Evolutionary conservation across 2,113 vertebrate genomes (phyloP), one percentile per base, ranked within the genome.

Genomic region (Paedocypris sp.): DNA sequence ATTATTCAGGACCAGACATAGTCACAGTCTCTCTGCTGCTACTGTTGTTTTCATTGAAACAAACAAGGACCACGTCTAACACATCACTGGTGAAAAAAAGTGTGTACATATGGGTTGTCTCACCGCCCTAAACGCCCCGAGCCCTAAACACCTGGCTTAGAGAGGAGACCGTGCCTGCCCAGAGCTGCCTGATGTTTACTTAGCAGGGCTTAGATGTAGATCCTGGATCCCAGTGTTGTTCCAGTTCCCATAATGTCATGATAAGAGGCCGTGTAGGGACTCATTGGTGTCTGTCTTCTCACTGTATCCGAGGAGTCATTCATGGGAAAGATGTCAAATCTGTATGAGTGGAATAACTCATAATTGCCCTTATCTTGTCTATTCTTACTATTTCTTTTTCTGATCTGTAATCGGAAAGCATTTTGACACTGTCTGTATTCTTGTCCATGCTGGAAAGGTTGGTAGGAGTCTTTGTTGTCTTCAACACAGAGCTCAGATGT

Each of bases 1-100:
- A 77, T 77, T 65, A 77, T 72, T 74, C 59, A 74, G 48, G 2
- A 5, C 19, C 6, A 61, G 69, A 49, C 60, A 36, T 18, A 22
- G 50, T n/a, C 62, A 64, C 59, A 66, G 67, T 58, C 67, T 57
- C 48, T 26, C 22, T 50, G 53, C 59, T 35, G 39, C 52, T 29
- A 26, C 25, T 73, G 65, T 70, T 64, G 64, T 65, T 45, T 65
- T 60, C 54, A 48, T 64, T 19, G 68, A 61, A 70, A 68, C 67
- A 68, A 66, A 66, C 62, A 61, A 41, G 50, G 33, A 48, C 43
- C 35, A 38, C 48, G 32, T 68, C 51, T 53, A 66, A 46, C 71
- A 60, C 36, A 2, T 22, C 60, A 23, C 51, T 47, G 32, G 45
- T 36, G 42, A 23, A 63, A n/a, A n/a, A n/a, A 62, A 43, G 43